These are phyloP conservation scores for Dolomedes plantarius DNA, from an alignment of 2,888 invertebrate genomes.

Conservation along the genomic window DNA sequence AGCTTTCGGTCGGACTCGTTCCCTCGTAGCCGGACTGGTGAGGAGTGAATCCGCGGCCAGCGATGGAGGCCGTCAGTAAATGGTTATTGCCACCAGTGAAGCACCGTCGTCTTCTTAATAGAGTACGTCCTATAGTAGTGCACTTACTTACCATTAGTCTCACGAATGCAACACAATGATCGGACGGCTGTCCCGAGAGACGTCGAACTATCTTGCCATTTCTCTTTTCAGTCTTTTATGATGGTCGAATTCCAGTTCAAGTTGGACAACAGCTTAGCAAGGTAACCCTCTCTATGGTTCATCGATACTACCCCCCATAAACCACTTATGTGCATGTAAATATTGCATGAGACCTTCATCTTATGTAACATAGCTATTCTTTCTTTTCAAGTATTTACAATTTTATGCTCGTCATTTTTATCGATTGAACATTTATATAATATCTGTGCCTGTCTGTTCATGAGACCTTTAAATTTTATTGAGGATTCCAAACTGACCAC, in stretches of 20 bases:
- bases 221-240: constrained; percentile 38
- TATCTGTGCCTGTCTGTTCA: too few species aligned
- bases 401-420: too few species aligned
- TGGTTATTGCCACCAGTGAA: constrained; percentile 65
- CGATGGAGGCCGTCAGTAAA: constrained; percentile 59
- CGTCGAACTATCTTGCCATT: constrained; percentile 35
- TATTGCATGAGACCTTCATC: too few species aligned
- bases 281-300: constrained; percentile 28
- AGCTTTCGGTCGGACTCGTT: constrained; percentile 23
- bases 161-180: constrained; percentile 29
- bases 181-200: constrained; percentile 34
- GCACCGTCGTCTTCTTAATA: constrained; percentile 58
- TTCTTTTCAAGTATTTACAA: too few species aligned
- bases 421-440: too few species aligned
- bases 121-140: constrained; percentile 64
- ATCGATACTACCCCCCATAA: too few species aligned
- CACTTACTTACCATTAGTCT: constrained; percentile 48
- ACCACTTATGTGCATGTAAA: too few species aligned
- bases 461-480: too few species aligned
- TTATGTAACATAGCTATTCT: too few species aligned
- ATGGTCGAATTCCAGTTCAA: constrained; percentile 37
- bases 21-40: constrained; percentile 26
- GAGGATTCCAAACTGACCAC: too few species aligned
- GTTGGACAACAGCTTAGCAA: constrained; percentile 56
- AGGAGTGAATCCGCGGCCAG: constrained; percentile 16